Conservation (phyloP, 2,888 invertebrate species). For the Chrysotoxum bicinctum region DNA sequence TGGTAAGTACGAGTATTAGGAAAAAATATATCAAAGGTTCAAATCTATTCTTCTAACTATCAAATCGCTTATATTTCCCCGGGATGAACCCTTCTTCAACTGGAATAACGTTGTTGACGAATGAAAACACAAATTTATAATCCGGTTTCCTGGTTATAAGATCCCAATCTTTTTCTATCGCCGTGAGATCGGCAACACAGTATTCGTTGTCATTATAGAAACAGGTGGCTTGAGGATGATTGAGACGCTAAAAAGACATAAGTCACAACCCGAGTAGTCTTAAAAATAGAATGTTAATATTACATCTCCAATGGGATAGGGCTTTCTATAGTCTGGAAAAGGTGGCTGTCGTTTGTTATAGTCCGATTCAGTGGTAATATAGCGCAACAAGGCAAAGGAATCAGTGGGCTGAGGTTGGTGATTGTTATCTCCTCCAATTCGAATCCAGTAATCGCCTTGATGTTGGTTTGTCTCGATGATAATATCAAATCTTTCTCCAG, state of each 20-base stretch:
- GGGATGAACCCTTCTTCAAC: conserved; percentile 72
- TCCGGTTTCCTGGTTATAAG: conserved; percentile 71
- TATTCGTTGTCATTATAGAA: conserved; percentile 38
- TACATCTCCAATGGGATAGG: conserved; percentile 27
- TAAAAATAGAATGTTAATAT: background rate
- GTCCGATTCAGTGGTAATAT: conserved; percentile 35
- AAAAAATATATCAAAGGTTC: background rate
- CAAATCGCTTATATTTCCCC: conserved; percentile 74
- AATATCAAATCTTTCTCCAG: conserved; percentile 83
- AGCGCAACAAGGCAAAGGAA: conserved; percentile 75
- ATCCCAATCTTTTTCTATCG: conserved; percentile 54
- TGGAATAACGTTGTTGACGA: conserved; percentile 72
- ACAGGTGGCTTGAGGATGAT: conserved; percentile 75
- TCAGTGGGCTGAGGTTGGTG: conserved; percentile 69
- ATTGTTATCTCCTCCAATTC: conserved; percentile 74
- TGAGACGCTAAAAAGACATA: conserved; percentile 65
- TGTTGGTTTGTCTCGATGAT: conserved; percentile 80
- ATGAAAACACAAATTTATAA: conserved; percentile 74
- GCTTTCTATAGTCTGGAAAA: conserved; percentile 56
- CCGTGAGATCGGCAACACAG: conserved; percentile 72
- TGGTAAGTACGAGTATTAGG: background rate
- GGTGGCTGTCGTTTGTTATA: conserved; percentile 37
- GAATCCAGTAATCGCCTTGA: conserved; percentile 76
- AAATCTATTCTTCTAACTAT: conserved; percentile 72
- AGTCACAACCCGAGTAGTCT: background rate